phyloP scores from a whole-genome alignment of 2,797 vertebrate genomes.

The Malurus leucopterus region DNA sequence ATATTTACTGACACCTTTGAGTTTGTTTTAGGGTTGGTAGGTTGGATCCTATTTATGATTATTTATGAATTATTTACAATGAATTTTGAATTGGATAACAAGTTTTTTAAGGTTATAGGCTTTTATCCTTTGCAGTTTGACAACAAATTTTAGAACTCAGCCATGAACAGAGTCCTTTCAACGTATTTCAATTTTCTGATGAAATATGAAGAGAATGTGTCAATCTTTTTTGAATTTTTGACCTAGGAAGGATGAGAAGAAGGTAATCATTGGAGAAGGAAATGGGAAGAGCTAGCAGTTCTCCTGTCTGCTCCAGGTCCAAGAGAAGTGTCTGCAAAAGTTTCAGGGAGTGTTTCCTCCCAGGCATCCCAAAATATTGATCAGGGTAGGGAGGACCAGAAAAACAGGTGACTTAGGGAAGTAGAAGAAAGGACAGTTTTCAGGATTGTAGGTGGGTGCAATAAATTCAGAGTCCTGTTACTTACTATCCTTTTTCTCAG shows the following conservation, averaged over 20 bases:
- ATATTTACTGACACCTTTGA: background rate
- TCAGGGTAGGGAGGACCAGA: background rate
- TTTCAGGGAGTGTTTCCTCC: background rate
- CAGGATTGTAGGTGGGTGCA: background rate
- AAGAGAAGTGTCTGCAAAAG: background rate
- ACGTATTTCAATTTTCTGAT: too few relatives aligned
- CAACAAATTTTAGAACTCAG: too few relatives aligned
- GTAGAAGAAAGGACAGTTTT: background rate
- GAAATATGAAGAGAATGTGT: too few relatives aligned
- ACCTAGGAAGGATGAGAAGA: background rate
- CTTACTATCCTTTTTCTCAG: background rate
- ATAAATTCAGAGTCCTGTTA: background rate
- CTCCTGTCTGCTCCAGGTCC: background rate
- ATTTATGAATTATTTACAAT: background rate
- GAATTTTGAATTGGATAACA: background rate
- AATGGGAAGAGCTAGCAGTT: background rate
- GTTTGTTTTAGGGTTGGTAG: background rate
- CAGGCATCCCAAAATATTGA: fast-evolving
- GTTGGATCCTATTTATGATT: background rate
- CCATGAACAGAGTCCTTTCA: too few relatives aligned
- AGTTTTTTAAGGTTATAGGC: background rate
- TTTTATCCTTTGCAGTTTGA: background rate
- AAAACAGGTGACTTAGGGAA: background rate
- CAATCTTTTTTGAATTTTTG: background rate
- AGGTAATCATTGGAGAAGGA: background rate